Percentiles rank a stretch among this genome's conserved stretches.
These are phyloP conservation scores for Ovis canadensis DNA, from an alignment of 2,113 vertebrate genomes.

Conservation along the genomic window DNA sequence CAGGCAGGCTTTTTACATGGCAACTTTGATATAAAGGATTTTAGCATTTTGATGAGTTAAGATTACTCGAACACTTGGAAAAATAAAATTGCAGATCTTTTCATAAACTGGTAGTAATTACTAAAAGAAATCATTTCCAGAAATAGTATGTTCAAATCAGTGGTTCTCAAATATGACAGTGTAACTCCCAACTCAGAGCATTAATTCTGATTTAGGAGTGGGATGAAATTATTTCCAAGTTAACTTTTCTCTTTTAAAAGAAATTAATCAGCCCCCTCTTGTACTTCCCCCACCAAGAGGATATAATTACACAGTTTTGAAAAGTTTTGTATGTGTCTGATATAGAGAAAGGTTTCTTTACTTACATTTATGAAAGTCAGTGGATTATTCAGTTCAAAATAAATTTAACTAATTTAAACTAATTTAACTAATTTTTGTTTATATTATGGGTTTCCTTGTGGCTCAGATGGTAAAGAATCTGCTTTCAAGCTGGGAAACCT, in stretches of 20 bases:
- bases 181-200: slow-evolving; percentile 2
- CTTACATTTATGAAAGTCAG: not conserved
- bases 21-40: slow-evolving; percentile 35
- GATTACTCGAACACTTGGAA: slow-evolving; percentile 52
- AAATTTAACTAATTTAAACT: not conserved
- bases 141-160: slow-evolving; percentile 48
- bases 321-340: not conserved
- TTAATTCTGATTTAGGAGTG: slow-evolving; percentile 48
- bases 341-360: slow-evolving; percentile 13
- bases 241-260: slow-evolving; percentile 40
- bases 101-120: slow-evolving; percentile 59
- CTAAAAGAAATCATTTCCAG: slow-evolving; percentile 55
- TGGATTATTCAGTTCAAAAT: not conserved
- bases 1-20: slow-evolving; percentile 35
- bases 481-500: not conserved
- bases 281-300: not conserved
- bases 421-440: not conserved
- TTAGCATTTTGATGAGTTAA: slow-evolving; percentile 63
- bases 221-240: slow-evolving; percentile 50
- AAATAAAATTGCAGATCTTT: slow-evolving; percentile 60
- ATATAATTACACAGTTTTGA: not conserved
- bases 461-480: not conserved
- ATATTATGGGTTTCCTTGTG: not conserved
- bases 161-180: slow-evolving; percentile 35
- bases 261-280: not conserved